Percentiles rank a stretch among this genome's conserved stretches.
These are phyloP conservation scores for Dipodomys merriami DNA, from an alignment of 2,113 vertebrate species.

Conservation along the genomic window DNA sequence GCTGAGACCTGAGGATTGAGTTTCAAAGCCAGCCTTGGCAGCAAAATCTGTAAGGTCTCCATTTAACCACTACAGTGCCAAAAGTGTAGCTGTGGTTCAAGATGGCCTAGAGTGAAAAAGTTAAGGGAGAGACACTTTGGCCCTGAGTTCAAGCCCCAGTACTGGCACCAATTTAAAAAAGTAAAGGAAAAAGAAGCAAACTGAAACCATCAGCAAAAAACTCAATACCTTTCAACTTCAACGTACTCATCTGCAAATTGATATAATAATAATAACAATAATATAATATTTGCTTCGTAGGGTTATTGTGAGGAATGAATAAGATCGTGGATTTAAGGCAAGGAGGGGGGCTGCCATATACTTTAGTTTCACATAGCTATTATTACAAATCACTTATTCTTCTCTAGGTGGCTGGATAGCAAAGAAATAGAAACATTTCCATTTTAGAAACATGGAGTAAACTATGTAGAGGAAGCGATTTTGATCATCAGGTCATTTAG, in stretches of 20 bases:
- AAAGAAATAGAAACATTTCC: background rate
- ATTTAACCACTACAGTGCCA: too few species aligned
- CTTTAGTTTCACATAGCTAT: background rate
- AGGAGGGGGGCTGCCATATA: background rate
- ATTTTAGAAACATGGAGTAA: background rate
- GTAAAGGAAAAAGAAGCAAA: too few species aligned
- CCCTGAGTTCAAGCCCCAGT: too few species aligned
- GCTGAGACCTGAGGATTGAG: too few species aligned
- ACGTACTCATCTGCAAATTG: background rate
- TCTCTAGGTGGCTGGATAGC: background rate
- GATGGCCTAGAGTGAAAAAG: too few species aligned
- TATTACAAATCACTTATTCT: background rate
- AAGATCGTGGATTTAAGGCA: background rate
- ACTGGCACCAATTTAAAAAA: too few species aligned
- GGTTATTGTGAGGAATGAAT: background rate
- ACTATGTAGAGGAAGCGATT: background rate
- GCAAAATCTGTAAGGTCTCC: too few species aligned
- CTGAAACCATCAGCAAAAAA: background rate
- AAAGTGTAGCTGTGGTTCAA: too few species aligned
- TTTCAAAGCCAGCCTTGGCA: too few species aligned
- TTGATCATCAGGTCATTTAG: background rate
- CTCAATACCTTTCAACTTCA: background rate
- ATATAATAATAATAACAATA: background rate
- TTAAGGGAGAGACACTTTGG: too few species aligned
- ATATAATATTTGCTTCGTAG: background rate